Evolutionary conservation across 2,888 invertebrate species (phyloP), one percentile per base, ranked within the genome.

Genomic region (Melinopterus prodromus): DNA sequence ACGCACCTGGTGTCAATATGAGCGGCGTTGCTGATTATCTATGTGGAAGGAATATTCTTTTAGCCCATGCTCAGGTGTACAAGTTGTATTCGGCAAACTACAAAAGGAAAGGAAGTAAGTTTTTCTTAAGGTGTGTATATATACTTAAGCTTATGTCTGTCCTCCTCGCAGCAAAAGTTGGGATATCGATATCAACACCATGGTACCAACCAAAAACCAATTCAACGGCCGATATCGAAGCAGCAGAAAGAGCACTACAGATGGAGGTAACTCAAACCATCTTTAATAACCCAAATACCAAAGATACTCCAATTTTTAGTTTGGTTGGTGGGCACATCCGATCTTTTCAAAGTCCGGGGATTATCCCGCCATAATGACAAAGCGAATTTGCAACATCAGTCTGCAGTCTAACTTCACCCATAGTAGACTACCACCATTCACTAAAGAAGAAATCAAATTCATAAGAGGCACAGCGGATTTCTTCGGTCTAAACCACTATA

Each of bases 401-500:
- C 81, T 81, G 36, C 77, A 84, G 2, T 90, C 92, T 84, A 90
- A 90, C 6, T 89, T 87, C 76, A 75, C 84, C 0, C 82, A 83
- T 70, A 91, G 92, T 0, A 86, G 91, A 79, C 85, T 92, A 35
- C 92, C 92, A 0, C 79, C 81, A 70, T 90, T 92, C 76, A 87
- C 89, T 0, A 70, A 83, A 12, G 82, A 88, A 12, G 91, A 91
- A 89, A 87, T 91, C 6, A 81, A 87, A 37, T 84, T 86, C 7
- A 88, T 92, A 71, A 85, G 85, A 85, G 92, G 90, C 85, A 91
- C 90, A 82, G 90, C 85, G 81, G 95, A 95, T 86, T 94, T 93
- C 87, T 89, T 94, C 38, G 94, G 93, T 0, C 83, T 95, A 6
- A 95, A 94, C 85, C 90, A 93, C 79, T 95, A 93, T 86, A 91